A percentile compares a stretch with the other conserved stretches of the same genome.
phyloP scores from a whole-genome alignment of 2,797 vertebrate species.

The Centroberyx gerrardi region DNA sequence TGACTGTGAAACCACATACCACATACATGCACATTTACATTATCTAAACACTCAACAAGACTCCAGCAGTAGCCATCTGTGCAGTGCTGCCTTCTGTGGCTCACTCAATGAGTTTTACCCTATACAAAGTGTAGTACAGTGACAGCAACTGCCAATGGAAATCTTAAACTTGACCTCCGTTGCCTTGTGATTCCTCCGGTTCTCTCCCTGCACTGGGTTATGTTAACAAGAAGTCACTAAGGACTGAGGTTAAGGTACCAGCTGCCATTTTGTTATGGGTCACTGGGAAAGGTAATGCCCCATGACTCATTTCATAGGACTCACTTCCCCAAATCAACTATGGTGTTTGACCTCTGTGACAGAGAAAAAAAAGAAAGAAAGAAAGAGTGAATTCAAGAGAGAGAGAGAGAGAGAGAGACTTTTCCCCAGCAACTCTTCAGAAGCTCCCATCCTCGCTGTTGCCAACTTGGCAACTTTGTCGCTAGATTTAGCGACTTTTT shows the following conservation, averaged over 20 bases:
- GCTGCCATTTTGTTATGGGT: neutral
- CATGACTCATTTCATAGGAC: slow-evolving; percentile 26
- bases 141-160: neutral
- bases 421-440: neutral
- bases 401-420: neutral
- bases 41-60: slow-evolving; percentile 28
- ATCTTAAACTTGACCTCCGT: neutral
- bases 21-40: slow-evolving; percentile 27
- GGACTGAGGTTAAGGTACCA: slow-evolving; percentile 3
- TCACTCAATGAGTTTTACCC: neutral
- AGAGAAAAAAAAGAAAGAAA: slow-evolving; percentile 1
- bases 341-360: slow-evolving; percentile 30
- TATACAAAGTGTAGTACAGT: neutral
- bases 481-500: too few relatives aligned
- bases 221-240: slow-evolving; percentile 10
- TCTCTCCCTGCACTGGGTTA: neutral
- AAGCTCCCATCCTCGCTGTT: slow-evolving; percentile 32
- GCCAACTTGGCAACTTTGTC: slow-evolving; percentile 36
- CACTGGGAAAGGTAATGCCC: neutral
- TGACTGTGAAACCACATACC: slow-evolving; percentile 39
- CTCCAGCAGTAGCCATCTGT: slow-evolving; percentile 31
- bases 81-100: neutral
- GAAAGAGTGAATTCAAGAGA: neutral
- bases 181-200: neutral
- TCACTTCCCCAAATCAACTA: slow-evolving; percentile 10